Evolutionary conservation across 2,888 invertebrate genomes (phyloP).

Genomic region (Schizotus pectinicornis): DNA sequence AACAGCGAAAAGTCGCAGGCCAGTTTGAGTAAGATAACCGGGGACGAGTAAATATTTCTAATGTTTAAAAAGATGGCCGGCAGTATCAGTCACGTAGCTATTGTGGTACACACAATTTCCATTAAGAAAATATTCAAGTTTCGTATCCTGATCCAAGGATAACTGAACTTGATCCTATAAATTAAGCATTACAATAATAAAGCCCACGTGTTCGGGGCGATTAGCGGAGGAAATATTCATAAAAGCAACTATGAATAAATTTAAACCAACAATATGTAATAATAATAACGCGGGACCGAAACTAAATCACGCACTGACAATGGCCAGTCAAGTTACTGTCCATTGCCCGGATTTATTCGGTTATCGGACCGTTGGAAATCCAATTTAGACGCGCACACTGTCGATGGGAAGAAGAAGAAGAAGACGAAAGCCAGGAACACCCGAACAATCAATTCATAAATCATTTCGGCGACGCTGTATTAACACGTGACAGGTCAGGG

Average conservation of each 20-base stretch:
- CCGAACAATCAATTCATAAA: constrained; percentile 34
- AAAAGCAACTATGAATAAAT: constrained; percentile 26
- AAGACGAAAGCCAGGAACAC: constrained; percentile 15
- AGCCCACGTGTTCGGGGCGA: constrained; percentile 19
- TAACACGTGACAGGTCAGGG: constrained; percentile 30
- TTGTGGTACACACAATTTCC: constrained; percentile 34
- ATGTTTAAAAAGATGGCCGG: constrained; percentile 7
- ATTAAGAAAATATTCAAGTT: constrained; percentile 37
- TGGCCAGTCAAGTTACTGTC: constrained; percentile 2
- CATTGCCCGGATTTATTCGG: constrained; percentile 11
- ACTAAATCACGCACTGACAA: not conserved
- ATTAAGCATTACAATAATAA: constrained; percentile 27
- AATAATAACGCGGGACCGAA: constrained; percentile 2
- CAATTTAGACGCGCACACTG: constrained; percentile 5
- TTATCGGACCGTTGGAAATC: constrained; percentile 18
- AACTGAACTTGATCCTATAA: constrained; percentile 35
- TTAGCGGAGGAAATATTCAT: constrained; percentile 22
- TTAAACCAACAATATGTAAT: constrained; percentile 17
- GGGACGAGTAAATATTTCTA: constrained; percentile 10
- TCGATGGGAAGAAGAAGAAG: constrained; percentile 11
- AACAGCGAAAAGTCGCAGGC: constrained; percentile 16
- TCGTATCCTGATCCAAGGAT: constrained; percentile 37
- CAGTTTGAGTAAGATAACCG: constrained; percentile 20
- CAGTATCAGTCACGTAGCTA: constrained; percentile 9
- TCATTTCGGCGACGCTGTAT: constrained; percentile 28